Conservation (phyloP, 2,797 vertebrate genomes). For the Coranthus polyacanthus region DNA sequence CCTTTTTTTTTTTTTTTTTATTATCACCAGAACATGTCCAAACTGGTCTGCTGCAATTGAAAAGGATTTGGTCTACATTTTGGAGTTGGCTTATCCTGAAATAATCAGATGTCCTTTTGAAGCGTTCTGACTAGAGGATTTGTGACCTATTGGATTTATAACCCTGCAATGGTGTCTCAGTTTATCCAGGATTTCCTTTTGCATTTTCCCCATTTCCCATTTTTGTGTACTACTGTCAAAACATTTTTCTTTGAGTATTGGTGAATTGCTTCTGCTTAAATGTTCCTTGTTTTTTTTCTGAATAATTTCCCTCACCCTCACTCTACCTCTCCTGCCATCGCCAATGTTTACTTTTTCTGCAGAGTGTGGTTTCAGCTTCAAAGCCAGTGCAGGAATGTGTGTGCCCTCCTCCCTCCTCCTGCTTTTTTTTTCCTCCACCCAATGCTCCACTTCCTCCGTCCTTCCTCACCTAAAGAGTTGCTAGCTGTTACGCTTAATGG, state of each 20-base stretch:
- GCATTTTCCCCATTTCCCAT: conserved; percentile 20
- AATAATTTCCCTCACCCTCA: conserved; percentile 50
- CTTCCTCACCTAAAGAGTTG: conserved; percentile 70
- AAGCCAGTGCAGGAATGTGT: conserved; percentile 76
- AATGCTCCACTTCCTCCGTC: conserved; percentile 68
- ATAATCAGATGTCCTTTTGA: conserved; percentile 39
- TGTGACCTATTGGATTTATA: conserved; percentile 10
- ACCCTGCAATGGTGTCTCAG: conserved; percentile 27
- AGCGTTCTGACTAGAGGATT: conserved; percentile 10
- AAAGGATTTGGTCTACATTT: conserved; percentile 30
- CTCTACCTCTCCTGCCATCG: conserved; percentile 56
- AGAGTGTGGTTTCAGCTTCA: conserved; percentile 75
- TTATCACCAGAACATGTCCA: conserved; percentile 25
- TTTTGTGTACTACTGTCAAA: conserved; percentile 46
- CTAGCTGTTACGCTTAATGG: conserved; percentile 70
- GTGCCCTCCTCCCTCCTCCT: conserved; percentile 47
- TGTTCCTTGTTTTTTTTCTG: conserved; percentile 26
- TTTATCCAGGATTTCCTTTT: conserved; percentile 42
- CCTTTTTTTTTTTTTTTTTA: no score
- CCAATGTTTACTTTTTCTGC: conserved; percentile 72
- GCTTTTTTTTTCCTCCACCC: conserved; percentile 58
- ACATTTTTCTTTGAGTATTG: conserved; percentile 39
- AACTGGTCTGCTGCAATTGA: conserved; percentile 21
- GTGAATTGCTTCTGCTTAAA: conserved; percentile 38
- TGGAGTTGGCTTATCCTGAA: conserved; percentile 19